Evolutionary conservation across 2,888 invertebrate species (phyloP), one percentile per base, ranked within the genome.

Genomic region (Drosophila eohydei): DNA sequence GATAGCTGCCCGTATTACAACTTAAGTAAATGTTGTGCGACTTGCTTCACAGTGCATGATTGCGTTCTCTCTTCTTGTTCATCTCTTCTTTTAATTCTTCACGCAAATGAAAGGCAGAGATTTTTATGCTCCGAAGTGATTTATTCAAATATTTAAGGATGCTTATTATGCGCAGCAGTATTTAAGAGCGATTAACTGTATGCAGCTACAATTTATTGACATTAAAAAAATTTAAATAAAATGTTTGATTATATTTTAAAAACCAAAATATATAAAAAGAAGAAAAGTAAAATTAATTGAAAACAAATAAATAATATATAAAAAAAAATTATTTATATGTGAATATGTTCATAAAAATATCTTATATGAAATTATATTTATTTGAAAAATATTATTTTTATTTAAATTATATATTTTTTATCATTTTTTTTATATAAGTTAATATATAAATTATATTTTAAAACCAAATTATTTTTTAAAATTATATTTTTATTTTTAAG

Each of bases 1-100:
- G 16, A 70, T 58, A 51, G 48, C 58, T 52, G 40, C 41, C 46
- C 43, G 77, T 38, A 64, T 64, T 71, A 77, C 71, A 71, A 58
- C 60, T 71, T 64, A 66, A 78, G 66, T 44, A 56, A 72, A 73
- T 61, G 72, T 26, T 44, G 50, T 41, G 50, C 63, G 48, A 56
- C 57, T 69, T 44, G 52, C 44, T 54, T 64, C 48, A 7, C 50
- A 28, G 30, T 36, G 28, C 51, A n/a, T 36, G 30, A 48, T 48
- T 16, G 11, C 9, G 43, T 44, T 40, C 14, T 16, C 16, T n/a
- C 11, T 28, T 38, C 11, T 38, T 1, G 11, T 8, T 3, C 4
- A 21, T 3, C 16, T 21, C 41, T 1, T 41, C 21, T 55, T 43
- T 34, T 30, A 8, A 58, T 38, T 0, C 30, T 12, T 30, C 3